Percentiles rank a stretch among this genome's conserved stretches.
Conservation (phyloP, 2,113 vertebrate species). For the Anhinga anhinga region DNA sequence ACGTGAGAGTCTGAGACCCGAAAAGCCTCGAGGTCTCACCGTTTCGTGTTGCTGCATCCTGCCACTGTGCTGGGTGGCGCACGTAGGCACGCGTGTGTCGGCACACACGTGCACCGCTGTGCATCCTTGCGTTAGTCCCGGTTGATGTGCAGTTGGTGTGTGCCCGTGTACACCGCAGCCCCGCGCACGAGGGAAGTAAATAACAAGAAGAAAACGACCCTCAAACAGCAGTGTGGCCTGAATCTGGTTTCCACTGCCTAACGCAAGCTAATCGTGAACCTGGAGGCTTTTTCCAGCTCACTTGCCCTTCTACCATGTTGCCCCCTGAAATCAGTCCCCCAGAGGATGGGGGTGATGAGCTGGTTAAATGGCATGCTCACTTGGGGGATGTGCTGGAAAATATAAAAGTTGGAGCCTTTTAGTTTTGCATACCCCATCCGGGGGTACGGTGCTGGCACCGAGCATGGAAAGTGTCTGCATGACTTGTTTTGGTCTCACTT, state of each 20-base stretch:
- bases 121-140: fast-evolving
- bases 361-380: fast-evolving
- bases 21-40: not conserved
- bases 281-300: not conserved
- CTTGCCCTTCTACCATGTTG: fast-evolving
- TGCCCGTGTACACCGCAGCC: fast-evolving
- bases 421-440: not conserved
- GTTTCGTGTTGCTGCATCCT: not conserved
- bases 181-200: not conserved
- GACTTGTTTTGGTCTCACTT: not conserved
- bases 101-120: not conserved
- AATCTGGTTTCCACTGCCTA: not conserved
- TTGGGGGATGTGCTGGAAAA: not conserved
- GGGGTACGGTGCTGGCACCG: not conserved
- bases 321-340: too few species aligned
- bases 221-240: not conserved
- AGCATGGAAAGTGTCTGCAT: not conserved
- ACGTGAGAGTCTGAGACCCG: not conserved
- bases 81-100: fast-evolving
- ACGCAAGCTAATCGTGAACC: too few species aligned
- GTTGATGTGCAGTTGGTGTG: too few species aligned
- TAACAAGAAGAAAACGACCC: not conserved
- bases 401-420: not conserved
- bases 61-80: not conserved
- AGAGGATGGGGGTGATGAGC: fast-evolving